Conservation (phyloP, 2,797 vertebrate genomes). For the Xenops minutus region DNA sequence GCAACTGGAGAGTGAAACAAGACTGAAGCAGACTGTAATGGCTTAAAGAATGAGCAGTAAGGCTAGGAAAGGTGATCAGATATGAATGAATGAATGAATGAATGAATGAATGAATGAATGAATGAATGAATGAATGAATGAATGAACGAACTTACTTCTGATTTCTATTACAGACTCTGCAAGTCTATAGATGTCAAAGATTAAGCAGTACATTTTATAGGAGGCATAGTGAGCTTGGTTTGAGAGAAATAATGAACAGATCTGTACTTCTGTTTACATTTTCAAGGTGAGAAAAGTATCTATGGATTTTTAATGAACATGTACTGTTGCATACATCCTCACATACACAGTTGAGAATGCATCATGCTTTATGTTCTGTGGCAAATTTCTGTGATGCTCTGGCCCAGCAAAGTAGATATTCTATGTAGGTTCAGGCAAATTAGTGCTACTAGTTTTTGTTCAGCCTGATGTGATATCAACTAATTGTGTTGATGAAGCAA, state of each 20-base stretch:
- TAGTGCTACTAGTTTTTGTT: not conserved
- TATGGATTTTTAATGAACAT: not conserved
- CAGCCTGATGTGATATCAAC: not conserved
- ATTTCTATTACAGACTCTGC: not conserved
- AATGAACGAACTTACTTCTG: not conserved
- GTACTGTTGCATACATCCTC: not conserved
- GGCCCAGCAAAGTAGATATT: not conserved
- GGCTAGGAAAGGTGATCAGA: not conserved
- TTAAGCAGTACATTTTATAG: not conserved
- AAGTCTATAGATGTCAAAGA: not conserved
- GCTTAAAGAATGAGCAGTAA: not conserved
- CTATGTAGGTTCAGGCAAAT: not conserved
- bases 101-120: not conserved
- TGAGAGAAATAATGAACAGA: not conserved
- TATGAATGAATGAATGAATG: not conserved
- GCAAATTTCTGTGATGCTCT: not conserved
- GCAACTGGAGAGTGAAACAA: not conserved
- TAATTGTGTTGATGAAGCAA: not conserved
- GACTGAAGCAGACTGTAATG: not conserved
- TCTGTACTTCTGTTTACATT: not conserved
- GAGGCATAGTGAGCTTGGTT: not conserved
- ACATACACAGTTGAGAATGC: accelerated
- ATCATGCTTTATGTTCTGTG: not conserved
- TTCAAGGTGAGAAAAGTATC: not conserved
- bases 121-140: not conserved